A percentile compares a stretch with the other conserved stretches of the same genome.
These are phyloP conservation scores for Xanthorhoe designata DNA, from an alignment of 2,888 invertebrate species.

Conservation along the genomic window DNA sequence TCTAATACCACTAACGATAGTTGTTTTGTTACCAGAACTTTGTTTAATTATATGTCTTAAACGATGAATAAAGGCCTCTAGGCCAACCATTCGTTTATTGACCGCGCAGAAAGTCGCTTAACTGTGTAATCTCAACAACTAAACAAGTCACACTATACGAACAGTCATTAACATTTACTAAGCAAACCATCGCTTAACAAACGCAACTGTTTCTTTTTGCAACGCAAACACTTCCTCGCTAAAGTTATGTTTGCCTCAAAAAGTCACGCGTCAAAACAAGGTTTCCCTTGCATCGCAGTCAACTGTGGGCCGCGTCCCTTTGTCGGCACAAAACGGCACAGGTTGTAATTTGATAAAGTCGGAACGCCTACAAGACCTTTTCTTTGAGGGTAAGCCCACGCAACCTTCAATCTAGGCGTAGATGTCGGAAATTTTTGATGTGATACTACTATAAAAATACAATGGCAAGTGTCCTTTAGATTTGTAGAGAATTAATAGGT, in stretches of 20 bases:
- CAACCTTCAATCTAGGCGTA: slow-evolving; percentile 65
- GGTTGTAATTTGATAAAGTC: slow-evolving; percentile 85
- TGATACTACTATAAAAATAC: slow-evolving; percentile 20
- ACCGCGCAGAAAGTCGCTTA: background rate
- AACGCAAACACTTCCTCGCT: slow-evolving; percentile 20
- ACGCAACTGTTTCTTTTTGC: slow-evolving; percentile 23
- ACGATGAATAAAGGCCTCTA: too few relatives aligned
- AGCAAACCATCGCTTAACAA: background rate
- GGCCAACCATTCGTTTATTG: too few relatives aligned
- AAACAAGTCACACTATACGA: background rate
- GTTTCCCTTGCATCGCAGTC: slow-evolving; percentile 52
- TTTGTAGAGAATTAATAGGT: too few relatives aligned
- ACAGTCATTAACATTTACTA: background rate
- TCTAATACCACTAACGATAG: too few relatives aligned
- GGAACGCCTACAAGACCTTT: slow-evolving; percentile 80
- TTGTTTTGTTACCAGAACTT: too few relatives aligned
- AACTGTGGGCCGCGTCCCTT: slow-evolving; percentile 68
- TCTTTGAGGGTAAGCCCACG: slow-evolving; percentile 79
- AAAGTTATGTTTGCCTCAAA: slow-evolving; percentile 36
- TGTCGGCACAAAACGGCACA: slow-evolving; percentile 83
- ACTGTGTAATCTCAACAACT: background rate
- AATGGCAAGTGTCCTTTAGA: too few relatives aligned
- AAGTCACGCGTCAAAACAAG: slow-evolving; percentile 51
- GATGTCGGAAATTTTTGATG: slow-evolving; percentile 53
- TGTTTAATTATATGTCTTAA: too few relatives aligned